These are phyloP conservation scores for Nephrotoma flavescens DNA, from an alignment of 2,888 invertebrate species.

Conservation along the genomic window DNA sequence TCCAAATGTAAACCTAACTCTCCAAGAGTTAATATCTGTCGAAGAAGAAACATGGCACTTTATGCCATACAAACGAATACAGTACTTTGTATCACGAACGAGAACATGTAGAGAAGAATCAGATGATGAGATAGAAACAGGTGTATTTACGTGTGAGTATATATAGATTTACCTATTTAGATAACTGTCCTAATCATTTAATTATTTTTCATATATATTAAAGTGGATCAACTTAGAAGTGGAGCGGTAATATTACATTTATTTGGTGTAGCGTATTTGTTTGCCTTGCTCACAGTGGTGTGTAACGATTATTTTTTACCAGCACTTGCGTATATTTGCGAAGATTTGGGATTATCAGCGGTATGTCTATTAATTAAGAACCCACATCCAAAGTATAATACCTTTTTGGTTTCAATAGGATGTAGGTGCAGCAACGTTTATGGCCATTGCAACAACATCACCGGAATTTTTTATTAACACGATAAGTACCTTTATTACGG, in stretches of 20 bases:
- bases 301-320: slow-evolving; percentile 90
- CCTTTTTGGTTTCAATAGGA: slow-evolving; percentile 37
- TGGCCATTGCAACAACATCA: slow-evolving; percentile 89
- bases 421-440: slow-evolving; percentile 93
- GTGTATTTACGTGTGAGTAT: not conserved
- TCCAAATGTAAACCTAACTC: slow-evolving; percentile 4
- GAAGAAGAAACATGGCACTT: slow-evolving; percentile 1
- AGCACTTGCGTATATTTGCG: slow-evolving; percentile 74
- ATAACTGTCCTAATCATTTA: too few species aligned
- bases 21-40: not conserved
- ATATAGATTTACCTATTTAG: not conserved
- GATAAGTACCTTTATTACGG: slow-evolving; percentile 70
- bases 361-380: slow-evolving; percentile 20
- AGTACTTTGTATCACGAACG: not conserved
- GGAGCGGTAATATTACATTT: slow-evolving; percentile 68
- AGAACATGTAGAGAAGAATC: not conserved
- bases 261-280: slow-evolving; percentile 68
- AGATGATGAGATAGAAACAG: too few species aligned
- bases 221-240: slow-evolving; percentile 46
- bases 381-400: not conserved
- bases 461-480: slow-evolving; percentile 89
- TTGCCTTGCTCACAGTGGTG: slow-evolving; percentile 69
- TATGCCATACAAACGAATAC: not conserved
- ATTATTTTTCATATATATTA: slow-evolving; percentile 10
- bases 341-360: slow-evolving; percentile 57